These are phyloP conservation scores for Erpobdella octoculata DNA, from an alignment of 2,888 invertebrate species.

Conservation along the genomic window DNA sequence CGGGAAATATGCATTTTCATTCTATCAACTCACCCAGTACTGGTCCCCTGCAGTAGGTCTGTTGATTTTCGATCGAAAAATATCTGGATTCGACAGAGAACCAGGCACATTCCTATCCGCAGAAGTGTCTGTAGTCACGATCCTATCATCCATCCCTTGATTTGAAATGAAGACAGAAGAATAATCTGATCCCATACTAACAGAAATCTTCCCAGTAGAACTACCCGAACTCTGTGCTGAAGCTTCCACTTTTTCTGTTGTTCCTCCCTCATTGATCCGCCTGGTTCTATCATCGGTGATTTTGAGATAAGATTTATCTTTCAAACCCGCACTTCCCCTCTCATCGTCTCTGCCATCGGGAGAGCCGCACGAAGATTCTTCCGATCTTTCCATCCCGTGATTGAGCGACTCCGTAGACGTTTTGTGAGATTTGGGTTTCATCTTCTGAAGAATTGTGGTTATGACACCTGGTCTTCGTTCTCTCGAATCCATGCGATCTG, in stretches of 20 bases:
- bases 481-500: too few species aligned
- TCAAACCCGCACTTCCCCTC: background rate
- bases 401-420: background rate
- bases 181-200: background rate
- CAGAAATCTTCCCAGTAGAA: background rate
- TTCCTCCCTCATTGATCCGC: background rate
- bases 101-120: background rate
- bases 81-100: background rate
- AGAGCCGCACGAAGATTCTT: background rate
- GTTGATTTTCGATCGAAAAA: background rate
- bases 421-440: background rate
- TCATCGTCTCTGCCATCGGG: background rate
- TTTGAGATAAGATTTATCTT: too few species aligned
- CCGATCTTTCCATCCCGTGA: background rate
- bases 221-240: slow-evolving; percentile 1
- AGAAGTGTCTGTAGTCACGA: background rate
- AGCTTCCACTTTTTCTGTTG: background rate
- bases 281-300: too few species aligned
- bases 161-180: background rate
- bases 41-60: too few species aligned
- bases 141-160: background rate
- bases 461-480: background rate
- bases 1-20: too few species aligned
- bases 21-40: too few species aligned
- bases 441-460: background rate